phyloP scores from a whole-genome alignment of 2,888 invertebrate genomes.

The Pristionchus arcanus region DNA sequence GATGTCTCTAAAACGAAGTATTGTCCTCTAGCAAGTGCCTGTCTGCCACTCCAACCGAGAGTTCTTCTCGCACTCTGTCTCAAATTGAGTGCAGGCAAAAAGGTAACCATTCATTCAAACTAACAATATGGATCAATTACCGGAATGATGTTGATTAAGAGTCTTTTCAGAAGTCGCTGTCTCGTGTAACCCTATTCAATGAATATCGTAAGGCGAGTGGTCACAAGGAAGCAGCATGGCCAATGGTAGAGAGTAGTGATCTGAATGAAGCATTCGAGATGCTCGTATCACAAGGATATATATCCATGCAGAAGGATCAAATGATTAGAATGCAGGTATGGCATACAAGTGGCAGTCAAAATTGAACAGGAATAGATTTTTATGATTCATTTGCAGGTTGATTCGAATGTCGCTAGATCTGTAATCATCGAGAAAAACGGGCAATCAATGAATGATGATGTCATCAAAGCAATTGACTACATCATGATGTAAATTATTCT shows the following conservation, averaged over 20 bases:
- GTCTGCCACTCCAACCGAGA: slow-evolving; percentile 70
- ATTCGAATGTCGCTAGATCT: background rate
- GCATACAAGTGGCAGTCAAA: background rate
- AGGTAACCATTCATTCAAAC: slow-evolving; percentile 53
- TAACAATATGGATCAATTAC: background rate
- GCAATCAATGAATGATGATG: background rate
- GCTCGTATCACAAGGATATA: slow-evolving; percentile 21
- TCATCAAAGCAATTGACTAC: background rate
- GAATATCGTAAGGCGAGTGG: slow-evolving; percentile 58
- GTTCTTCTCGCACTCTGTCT: slow-evolving; percentile 69
- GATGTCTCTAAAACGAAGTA: slow-evolving; percentile 18
- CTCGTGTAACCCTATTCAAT: slow-evolving; percentile 61
- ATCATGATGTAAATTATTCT: background rate
- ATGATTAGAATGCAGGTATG: slow-evolving; percentile 46
- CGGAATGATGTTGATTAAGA: background rate
- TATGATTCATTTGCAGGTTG: background rate
- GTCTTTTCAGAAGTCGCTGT: slow-evolving; percentile 60
- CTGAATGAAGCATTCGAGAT: slow-evolving; percentile 45
- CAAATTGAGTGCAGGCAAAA: slow-evolving; percentile 64
- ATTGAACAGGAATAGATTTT: background rate
- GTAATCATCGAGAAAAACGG: background rate
- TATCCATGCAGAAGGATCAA: slow-evolving; percentile 12
- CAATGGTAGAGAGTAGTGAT: slow-evolving; percentile 37
- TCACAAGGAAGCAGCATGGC: slow-evolving; percentile 55
- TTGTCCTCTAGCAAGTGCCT: slow-evolving; percentile 61